A percentile compares a stretch with the other conserved stretches of the same genome.
Conservation (phyloP, 1,140 invertebrate species). For the Bombus sibiricus region DNA sequence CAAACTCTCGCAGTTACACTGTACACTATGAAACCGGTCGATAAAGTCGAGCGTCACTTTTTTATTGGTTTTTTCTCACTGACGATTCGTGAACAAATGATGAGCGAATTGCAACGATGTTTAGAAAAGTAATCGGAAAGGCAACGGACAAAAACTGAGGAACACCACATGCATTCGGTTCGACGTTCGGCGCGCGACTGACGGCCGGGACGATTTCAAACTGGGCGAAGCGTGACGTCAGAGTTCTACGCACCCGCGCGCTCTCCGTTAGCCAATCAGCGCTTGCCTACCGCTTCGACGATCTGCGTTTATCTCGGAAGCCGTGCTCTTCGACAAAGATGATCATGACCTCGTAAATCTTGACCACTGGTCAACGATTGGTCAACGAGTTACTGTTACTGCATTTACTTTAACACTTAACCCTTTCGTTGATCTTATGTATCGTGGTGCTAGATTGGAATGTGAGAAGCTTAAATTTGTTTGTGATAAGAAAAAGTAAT, state of each 20-base stretch:
- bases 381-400: not conserved
- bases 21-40: not conserved
- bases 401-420: constrained; percentile 1
- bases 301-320: constrained; percentile 10
- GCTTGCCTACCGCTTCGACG: not conserved
- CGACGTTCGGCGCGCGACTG: constrained; percentile 75
- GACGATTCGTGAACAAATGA: not conserved
- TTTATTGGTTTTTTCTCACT: not conserved
- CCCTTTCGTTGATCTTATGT: not conserved
- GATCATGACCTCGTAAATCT: constrained; percentile 50
- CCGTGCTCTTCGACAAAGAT: constrained; percentile 9
- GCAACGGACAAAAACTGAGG: not conserved
- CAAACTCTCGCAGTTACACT: not conserved
- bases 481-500: no score
- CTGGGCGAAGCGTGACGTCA: constrained; percentile 71
- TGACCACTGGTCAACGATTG: not conserved
- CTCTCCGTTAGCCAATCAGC: constrained; percentile 31
- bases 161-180: constrained; percentile 37
- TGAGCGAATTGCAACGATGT: not conserved
- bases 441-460: not conserved
- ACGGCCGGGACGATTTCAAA: constrained; percentile 68
- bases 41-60: not conserved
- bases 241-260: constrained; percentile 48
- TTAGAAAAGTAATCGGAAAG: not conserved
- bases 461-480: not conserved